Evolutionary conservation across 2,888 invertebrate species (phyloP).

Genomic region (Himalopsyche tibetana): DNA sequence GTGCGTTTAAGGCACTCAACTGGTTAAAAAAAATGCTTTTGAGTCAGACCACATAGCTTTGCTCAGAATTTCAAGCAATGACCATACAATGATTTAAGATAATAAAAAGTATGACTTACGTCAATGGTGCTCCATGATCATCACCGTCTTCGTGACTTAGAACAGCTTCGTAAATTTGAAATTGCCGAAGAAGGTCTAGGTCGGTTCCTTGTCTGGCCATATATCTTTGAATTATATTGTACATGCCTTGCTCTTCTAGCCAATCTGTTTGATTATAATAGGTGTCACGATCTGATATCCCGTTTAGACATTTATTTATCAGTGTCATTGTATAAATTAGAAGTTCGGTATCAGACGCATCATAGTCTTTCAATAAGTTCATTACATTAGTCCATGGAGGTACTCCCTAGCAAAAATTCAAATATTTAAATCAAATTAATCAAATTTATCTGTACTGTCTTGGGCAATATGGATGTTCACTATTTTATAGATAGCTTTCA

Average conservation of each 20-base stretch:
- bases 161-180: conserved; percentile 96
- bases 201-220: conserved; percentile 96
- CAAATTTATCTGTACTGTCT: too few species aligned
- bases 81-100: too few species aligned
- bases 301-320: conserved; percentile 95
- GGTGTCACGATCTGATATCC: conserved; percentile 95
- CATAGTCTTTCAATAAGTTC: conserved; percentile 92
- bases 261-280: conserved; percentile 98
- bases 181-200: conserved; percentile 93
- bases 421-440: too few species aligned
- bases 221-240: conserved; percentile 89
- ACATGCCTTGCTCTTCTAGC: conserved; percentile 95
- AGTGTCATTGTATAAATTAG: conserved; percentile 97
- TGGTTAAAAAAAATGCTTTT: too few species aligned
- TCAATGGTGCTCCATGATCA: conserved; percentile 69
- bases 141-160: conserved; percentile 90
- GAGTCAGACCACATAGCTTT: too few species aligned
- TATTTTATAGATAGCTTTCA: too few species aligned
- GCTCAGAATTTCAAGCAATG: background rate
- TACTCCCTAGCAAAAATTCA: conserved; percentile 71
- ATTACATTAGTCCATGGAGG: conserved; percentile 87
- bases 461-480: too few species aligned
- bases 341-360: conserved; percentile 97
- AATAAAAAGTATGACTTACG: conserved; percentile 43
- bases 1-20: too few species aligned